Conservation (phyloP, 53 echinoderm and acorn worm genomes). For the Stichopus horrens region DNA sequence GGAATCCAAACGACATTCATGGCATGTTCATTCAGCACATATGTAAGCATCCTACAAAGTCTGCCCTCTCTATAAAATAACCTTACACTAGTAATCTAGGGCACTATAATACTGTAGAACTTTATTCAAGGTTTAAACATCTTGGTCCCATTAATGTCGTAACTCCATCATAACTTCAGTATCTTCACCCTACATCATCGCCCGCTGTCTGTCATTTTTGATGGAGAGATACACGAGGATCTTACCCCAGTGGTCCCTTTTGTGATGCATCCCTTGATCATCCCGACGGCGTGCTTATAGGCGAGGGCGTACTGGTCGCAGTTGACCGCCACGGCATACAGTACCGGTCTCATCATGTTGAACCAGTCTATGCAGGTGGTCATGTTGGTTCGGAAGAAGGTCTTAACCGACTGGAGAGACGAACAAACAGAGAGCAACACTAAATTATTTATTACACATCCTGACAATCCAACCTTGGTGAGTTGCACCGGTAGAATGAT, state of each 20-base stretch:
- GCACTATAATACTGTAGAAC: too few species aligned
- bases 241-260: constrained; percentile 81
- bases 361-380: constrained; percentile 89
- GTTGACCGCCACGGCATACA: constrained; percentile 75
- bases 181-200: not conserved
- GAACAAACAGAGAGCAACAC: not conserved
- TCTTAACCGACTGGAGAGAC: constrained; percentile 74
- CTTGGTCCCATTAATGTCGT: too few species aligned
- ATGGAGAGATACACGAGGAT: not conserved
- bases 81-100: too few species aligned
- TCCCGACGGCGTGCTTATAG: constrained; percentile 74
- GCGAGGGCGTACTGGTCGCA: constrained; percentile 83
- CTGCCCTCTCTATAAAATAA: too few species aligned
- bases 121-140: too few species aligned
- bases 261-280: constrained; percentile 68
- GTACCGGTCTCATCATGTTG: constrained; percentile 70
- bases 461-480: too few species aligned
- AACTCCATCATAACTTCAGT: too few species aligned
- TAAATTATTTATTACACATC: not conserved
- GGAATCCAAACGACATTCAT: too few species aligned
- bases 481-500: too few species aligned
- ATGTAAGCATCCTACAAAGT: too few species aligned
- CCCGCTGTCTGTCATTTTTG: not conserved
- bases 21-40: too few species aligned
- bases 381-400: constrained; percentile 89